Conservation (phyloP, 1,140 invertebrate genomes). For the Drosophila kepulauana region DNA sequence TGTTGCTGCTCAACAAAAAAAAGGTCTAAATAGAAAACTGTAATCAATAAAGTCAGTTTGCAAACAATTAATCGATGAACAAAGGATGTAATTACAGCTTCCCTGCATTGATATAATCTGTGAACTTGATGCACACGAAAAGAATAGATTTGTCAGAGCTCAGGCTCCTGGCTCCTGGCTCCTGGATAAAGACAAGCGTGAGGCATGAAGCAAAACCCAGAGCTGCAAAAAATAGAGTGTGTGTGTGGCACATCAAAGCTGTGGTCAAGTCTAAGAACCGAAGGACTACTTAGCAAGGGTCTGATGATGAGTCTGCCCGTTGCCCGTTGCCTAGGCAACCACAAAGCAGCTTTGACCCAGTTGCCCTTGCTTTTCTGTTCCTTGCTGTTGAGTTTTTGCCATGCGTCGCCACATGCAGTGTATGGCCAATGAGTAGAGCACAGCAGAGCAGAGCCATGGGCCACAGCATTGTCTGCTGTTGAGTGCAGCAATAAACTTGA, state of each 20-base stretch:
- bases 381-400: slow-evolving; percentile 17
- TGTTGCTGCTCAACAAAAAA: no score
- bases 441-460: slow-evolving; percentile 41
- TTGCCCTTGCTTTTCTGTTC: slow-evolving; percentile 11
- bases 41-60: not conserved
- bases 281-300: slow-evolving; percentile 43
- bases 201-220: no score
- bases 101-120: slow-evolving; percentile 30
- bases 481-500: slow-evolving; percentile 70
- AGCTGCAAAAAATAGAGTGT: not conserved
- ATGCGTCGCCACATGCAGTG: slow-evolving; percentile 40
- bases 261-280: slow-evolving; percentile 33
- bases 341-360: slow-evolving; percentile 48
- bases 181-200: not conserved
- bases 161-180: no score
- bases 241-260: slow-evolving; percentile 33
- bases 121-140: slow-evolving; percentile 19
- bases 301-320: not conserved
- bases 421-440: slow-evolving; percentile 55
- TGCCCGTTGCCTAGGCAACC: slow-evolving; percentile 35
- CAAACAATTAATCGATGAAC: slow-evolving; percentile 1
- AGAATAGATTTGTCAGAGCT: slow-evolving; percentile 13
- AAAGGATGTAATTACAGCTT: not conserved
- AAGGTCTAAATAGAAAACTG: no score
- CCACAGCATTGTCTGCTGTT: slow-evolving; percentile 54